Evolutionary conservation across 2,113 vertebrate species (phyloP).

Genomic region (Phycodurus eques): DNA sequence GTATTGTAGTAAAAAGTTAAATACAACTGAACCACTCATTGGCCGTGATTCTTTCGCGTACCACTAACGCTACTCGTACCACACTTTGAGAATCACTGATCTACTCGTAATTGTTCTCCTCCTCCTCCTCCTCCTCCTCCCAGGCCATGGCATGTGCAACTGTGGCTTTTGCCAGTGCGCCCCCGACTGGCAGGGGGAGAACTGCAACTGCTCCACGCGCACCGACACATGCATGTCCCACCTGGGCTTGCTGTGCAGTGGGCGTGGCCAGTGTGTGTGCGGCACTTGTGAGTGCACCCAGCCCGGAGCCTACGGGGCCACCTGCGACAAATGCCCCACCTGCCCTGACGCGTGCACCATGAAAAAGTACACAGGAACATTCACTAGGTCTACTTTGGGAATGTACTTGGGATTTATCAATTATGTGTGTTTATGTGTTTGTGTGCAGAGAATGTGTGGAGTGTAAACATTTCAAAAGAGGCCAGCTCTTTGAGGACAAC

Average conservation of each 20-base stretch:
- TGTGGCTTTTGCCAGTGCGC: slow-evolving; percentile 92
- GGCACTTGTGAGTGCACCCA: slow-evolving; percentile 91
- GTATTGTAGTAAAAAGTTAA: background rate
- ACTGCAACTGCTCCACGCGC: slow-evolving; percentile 92
- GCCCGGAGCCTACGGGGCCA: slow-evolving; percentile 88
- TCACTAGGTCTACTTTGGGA: background rate
- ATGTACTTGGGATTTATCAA: background rate
- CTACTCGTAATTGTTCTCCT: background rate
- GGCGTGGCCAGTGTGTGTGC: slow-evolving; percentile 87
- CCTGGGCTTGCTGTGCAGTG: slow-evolving; percentile 87
- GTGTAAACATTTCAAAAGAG: slow-evolving; percentile 90
- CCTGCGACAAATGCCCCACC: slow-evolving; percentile 96
- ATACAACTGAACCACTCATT: background rate
- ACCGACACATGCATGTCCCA: slow-evolving; percentile 91
- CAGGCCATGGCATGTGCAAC: slow-evolving; percentile 89
- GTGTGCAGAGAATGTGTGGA: slow-evolving; percentile 89
- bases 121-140: background rate
- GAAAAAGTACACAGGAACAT: slow-evolving; percentile 81
- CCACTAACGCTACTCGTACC: background rate
- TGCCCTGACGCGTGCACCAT: slow-evolving; percentile 93
- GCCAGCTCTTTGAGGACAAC: slow-evolving; percentile 77
- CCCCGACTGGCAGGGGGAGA: slow-evolving; percentile 88
- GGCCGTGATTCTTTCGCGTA: background rate
- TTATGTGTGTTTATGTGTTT: background rate
- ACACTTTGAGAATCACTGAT: background rate